Percentiles rank a stretch among this genome's conserved stretches.
phyloP scores from a whole-genome alignment of 37 sponge, comb jelly and placozoan genomes.

The Halisarca cf. caerulea region DNA sequence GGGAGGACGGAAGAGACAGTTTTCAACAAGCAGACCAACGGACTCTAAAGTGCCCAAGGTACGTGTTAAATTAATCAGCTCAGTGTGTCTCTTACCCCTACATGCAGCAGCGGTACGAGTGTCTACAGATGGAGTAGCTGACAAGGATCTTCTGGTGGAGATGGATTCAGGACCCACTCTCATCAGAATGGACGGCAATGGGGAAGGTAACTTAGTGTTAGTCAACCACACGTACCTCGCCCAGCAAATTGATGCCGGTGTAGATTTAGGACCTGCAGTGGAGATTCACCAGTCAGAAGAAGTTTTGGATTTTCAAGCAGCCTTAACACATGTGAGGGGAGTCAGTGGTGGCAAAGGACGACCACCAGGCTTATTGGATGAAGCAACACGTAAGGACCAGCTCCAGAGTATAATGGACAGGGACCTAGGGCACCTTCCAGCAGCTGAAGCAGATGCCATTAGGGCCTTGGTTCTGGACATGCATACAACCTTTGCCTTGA shows the following conservation, averaged over 20 bases:
- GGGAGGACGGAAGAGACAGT: neutral
- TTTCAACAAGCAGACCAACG: neutral
- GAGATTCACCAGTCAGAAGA: neutral
- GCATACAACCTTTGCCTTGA: neutral
- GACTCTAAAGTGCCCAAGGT: neutral
- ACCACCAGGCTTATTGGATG: neutral
- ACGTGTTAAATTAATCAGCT: neutral
- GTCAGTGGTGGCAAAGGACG: neutral
- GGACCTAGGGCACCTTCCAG: neutral
- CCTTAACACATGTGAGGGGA: neutral
- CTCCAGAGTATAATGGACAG: neutral
- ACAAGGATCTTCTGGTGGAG: neutral
- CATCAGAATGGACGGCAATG: neutral
- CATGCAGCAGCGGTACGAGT: neutral
- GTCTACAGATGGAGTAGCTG: neutral
- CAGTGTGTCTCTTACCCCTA: constrained; percentile 10
- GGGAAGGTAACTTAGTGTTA: constrained; percentile 3
- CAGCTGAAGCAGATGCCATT: too few relatives aligned
- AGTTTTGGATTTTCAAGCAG: neutral
- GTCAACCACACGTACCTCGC: constrained; percentile 8
- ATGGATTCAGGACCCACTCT: neutral
- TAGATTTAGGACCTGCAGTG: constrained; percentile 14
- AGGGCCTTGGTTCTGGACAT: neutral
- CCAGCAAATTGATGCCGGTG: constrained; percentile 4
- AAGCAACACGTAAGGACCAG: neutral